A percentile compares a stretch with the other conserved stretches of the same genome.
Evolutionary conservation across 2,113 vertebrate genomes (phyloP).

Genomic region (Pogonocichla stellata): DNA sequence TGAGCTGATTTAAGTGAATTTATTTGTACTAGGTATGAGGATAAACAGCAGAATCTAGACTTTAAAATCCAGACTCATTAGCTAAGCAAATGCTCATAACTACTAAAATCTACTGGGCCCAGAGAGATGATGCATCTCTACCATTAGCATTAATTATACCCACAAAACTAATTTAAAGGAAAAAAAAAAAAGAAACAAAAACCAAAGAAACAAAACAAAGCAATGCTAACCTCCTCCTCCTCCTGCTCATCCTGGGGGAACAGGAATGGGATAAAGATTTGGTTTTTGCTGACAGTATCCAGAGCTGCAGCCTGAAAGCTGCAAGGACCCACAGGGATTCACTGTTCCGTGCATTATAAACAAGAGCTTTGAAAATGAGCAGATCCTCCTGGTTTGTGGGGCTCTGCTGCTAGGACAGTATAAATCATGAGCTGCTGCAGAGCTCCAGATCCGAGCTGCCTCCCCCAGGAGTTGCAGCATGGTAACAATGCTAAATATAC

Average conservation of each 20-base stretch:
- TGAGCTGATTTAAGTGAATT: neutral
- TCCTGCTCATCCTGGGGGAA: neutral
- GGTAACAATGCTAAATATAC: constrained; percentile 54
- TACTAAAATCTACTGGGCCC: neutral
- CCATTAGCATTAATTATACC: neutral
- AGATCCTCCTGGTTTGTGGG: constrained; percentile 3
- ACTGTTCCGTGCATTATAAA: neutral
- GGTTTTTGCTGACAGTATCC: constrained; percentile 35
- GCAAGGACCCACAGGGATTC: constrained; percentile 11
- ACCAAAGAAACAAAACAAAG: constrained; percentile 7
- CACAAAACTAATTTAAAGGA: neutral
- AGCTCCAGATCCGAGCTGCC: neutral
- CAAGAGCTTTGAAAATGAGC: constrained; percentile 50
- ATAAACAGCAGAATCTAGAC: neutral
- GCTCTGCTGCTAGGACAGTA: neutral
- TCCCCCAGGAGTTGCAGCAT: constrained; percentile 27
- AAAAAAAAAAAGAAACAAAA: neutral
- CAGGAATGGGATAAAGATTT: neutral
- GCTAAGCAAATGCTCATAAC: neutral
- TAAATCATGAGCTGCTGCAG: constrained; percentile 5
- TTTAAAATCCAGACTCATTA: neutral
- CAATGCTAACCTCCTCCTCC: neutral
- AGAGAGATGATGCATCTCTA: neutral
- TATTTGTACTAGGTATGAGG: neutral
- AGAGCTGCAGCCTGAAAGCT: constrained; percentile 31